Evolutionary conservation across 2,113 vertebrate genomes (phyloP), one percentile per base, ranked within the genome.

Genomic region (Megaceryle maxima): DNA sequence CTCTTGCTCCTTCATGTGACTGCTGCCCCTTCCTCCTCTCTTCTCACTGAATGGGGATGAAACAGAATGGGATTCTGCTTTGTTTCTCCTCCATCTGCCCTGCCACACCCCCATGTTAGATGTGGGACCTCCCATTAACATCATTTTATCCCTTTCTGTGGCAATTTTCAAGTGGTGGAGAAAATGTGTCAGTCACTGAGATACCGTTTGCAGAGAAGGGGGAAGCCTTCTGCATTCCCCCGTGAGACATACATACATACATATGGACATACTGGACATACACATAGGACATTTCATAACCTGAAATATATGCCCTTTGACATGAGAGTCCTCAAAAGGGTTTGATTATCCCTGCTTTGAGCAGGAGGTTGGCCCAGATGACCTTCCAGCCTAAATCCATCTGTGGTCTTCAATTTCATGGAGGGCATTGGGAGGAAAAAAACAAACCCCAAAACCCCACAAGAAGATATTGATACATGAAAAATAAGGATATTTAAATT

Each of bases 1-100:
- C 6, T 75, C 70, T 88, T 55, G 21, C 18, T 92, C 73, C 83
- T 97, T 96, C 90, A 84, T 96, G 93, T 96, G 94, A 76, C 80
- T 83, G 59, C 69, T 92, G 53, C 20, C 74, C 20, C 74, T 87
- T 91, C 78, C n/a, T 87, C 20, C 35, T 83, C 76, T 87, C 48
- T 77, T 87, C 59, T 88, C 62, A 53, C 69, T 96, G 95, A 92
- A 95, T 56, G 3, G 1, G 91, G 91, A 95, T 97, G 83, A 97
- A 97, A 94, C 60, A 37, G n/a, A 80, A 91, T 1, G 16, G 29
- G 21, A 60, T 83, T 60, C 83, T 92, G 85, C 60, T 96, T 93
- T 83, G 63, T 90, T 93, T 93, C 60, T 83, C 16, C 25, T 92
- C 68, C 79, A 86, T 86, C 79, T 5, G 26, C 68, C 60, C 68